Percentiles rank a stretch among this genome's conserved stretches.
Conservation (phyloP, 2,797 vertebrate species). For the Acrossocheilus wenchowensis region DNA sequence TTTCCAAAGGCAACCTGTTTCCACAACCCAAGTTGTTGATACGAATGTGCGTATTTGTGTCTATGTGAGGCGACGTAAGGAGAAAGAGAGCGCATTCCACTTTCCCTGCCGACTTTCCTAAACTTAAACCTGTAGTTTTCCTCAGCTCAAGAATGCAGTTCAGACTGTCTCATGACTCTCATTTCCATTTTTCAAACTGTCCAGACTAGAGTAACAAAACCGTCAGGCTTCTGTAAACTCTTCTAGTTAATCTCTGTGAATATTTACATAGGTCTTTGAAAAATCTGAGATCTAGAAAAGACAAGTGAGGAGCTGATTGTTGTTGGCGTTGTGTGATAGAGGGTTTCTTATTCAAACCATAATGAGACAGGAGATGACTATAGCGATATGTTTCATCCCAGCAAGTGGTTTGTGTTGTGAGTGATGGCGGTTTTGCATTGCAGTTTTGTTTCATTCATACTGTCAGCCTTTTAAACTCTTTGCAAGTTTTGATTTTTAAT, state of each 20-base stretch:
- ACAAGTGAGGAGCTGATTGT: neutral
- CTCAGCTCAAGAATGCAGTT: conserved; percentile 3
- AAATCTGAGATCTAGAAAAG: neutral
- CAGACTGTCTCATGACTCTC: neutral
- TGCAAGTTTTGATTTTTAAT: neutral
- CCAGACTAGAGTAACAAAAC: neutral
- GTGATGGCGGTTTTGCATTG: neutral
- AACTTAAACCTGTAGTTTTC: conserved; percentile 1
- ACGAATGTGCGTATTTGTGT: neutral
- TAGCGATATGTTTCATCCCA: neutral
- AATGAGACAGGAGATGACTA: conserved; percentile 26
- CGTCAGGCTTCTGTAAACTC: neutral
- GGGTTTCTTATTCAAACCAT: conserved; percentile 16
- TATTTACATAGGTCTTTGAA: conserved; percentile 3
- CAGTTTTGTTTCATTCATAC: conserved; percentile 1
- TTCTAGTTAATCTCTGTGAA: neutral
- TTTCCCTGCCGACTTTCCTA: conserved; percentile 5
- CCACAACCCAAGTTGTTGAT: neutral
- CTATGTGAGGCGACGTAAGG: neutral
- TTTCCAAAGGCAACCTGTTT: conserved; percentile 7
- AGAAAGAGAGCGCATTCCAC: neutral
- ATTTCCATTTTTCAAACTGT: neutral
- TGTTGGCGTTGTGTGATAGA: conserved; percentile 2
- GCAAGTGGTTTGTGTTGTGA: neutral
- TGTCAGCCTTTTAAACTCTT: neutral